A percentile compares a stretch with the other conserved stretches of the same genome.
phyloP scores from a whole-genome alignment of 1,140 invertebrate species.

The Drosophila virilis region DNA sequence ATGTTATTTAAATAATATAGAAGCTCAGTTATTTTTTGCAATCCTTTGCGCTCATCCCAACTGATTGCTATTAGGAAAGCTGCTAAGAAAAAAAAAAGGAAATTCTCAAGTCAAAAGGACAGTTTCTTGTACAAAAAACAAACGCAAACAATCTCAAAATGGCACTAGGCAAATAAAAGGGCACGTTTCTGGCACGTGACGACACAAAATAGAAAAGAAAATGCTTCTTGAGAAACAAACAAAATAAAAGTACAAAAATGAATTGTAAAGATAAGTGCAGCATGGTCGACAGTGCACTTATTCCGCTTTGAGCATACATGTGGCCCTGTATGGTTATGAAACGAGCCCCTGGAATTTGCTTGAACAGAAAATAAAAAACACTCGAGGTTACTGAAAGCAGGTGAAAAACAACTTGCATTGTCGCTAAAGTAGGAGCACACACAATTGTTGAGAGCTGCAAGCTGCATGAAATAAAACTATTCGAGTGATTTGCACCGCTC shows the following conservation, averaged over 20 bases:
- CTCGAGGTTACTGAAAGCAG: conserved; percentile 9
- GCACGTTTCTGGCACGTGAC: conserved; percentile 64
- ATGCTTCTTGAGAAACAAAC: conserved; percentile 11
- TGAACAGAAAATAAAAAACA: not conserved
- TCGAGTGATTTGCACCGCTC: conserved; percentile 26
- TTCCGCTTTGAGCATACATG: not conserved
- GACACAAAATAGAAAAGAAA: conserved; percentile 47
- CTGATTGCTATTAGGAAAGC: conserved; percentile 16
- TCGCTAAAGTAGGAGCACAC: not conserved
- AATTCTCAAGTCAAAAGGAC: conserved; percentile 14
- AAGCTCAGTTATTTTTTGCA: conserved; percentile 3
- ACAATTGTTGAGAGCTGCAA: not conserved
- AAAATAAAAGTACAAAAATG: conserved; percentile 16
- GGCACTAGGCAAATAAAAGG: conserved; percentile 63
- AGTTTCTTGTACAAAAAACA: conserved; percentile 45
- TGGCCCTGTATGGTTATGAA: conserved; percentile 1
- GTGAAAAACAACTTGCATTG: conserved; percentile 14
- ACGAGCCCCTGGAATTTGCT: conserved; percentile 9
- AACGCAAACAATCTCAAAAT: conserved; percentile 71
- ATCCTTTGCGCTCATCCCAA: conserved; percentile 21
- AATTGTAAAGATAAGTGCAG: conserved; percentile 46
- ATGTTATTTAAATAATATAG: conserved; percentile 8
- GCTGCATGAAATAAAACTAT: conserved; percentile 26
- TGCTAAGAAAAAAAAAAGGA: conserved; percentile 2
- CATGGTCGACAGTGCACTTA: not conserved